These are phyloP conservation scores for Ornithoptera alexandrae DNA, from an alignment of 2,888 invertebrate genomes.

Conservation along the genomic window DNA sequence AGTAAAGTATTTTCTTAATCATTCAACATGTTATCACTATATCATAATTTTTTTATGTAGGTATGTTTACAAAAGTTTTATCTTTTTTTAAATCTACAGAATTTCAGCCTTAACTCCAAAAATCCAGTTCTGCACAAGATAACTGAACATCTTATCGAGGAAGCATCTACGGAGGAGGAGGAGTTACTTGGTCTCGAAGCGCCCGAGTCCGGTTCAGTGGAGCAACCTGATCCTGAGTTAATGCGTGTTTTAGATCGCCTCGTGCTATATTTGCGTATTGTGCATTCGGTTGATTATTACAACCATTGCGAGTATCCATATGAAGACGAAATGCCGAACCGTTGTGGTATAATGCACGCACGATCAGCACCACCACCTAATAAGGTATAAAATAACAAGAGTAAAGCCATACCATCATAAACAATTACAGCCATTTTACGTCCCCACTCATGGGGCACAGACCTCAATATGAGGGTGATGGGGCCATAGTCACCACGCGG, in stretches of 20 bases:
- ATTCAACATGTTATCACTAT: too few relatives aligned
- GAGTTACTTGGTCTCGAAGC: conserved; percentile 88
- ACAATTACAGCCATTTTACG: too few relatives aligned
- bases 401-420: too few relatives aligned
- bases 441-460: too few relatives aligned
- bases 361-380: conserved; percentile 92
- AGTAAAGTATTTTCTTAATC: too few relatives aligned
- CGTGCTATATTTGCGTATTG: conserved; percentile 95
- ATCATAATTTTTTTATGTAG: too few relatives aligned
- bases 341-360: conserved; percentile 99
- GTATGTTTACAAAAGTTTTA: too few relatives aligned
- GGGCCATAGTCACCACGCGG: too few relatives aligned
- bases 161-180: conserved; percentile 98
- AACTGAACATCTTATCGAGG: conserved; percentile 98
- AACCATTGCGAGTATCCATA: conserved; percentile 99
- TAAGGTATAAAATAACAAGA: conserved; percentile 77
- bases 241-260: conserved; percentile 88
- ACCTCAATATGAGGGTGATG: too few relatives aligned
- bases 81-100: conserved; percentile 44
- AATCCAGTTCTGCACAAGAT: conserved; percentile 98
- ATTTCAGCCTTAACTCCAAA: conserved; percentile 85
- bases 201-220: conserved; percentile 46
- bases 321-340: conserved; percentile 99
- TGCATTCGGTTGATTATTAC: conserved; percentile 99
- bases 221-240: conserved; percentile 65